A percentile compares a stretch with the other conserved stretches of the same genome.
Conservation (phyloP, 2,888 invertebrate species). For the Ramazzottius varieornatus region DNA sequence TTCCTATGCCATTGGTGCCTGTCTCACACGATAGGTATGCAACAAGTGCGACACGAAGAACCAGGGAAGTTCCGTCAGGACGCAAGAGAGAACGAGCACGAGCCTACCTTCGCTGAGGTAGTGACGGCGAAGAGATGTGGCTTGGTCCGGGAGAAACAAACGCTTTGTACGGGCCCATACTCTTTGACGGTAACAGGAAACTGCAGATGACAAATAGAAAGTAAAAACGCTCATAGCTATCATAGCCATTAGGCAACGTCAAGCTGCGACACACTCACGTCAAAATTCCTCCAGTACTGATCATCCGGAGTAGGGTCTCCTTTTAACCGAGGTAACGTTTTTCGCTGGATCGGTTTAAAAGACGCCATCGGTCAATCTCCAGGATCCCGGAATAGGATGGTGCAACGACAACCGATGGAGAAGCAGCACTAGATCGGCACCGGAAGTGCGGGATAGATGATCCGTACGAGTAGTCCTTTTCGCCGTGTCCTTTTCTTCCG, state of each 20-base stretch:
- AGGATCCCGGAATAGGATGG: no score
- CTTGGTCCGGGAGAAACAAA: slow-evolving; percentile 5
- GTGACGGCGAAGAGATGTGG: slow-evolving; percentile 4
- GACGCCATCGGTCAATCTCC: background rate
- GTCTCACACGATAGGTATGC: no score
- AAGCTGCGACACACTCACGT: background rate
- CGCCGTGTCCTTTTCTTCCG: no score
- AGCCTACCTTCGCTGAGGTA: slow-evolving; percentile 2
- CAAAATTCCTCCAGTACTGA: background rate
- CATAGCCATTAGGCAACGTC: background rate
- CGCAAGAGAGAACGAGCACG: no score
- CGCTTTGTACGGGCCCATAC: slow-evolving; percentile 8
- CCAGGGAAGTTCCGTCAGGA: background rate
- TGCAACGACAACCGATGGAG: no score
- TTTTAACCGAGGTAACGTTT: background rate
- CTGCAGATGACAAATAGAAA: background rate
- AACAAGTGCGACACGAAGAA: no score
- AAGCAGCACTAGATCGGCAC: no score
- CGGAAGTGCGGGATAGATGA: no score
- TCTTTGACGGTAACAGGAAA: slow-evolving; percentile 7
- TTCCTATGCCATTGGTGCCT: no score
- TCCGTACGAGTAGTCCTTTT: no score
- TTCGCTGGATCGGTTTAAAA: background rate
- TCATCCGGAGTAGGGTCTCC: background rate
- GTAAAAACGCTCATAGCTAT: background rate